These are phyloP conservation scores for Oryzias curvinotus DNA, from an alignment of 2,113 vertebrate genomes.

Conservation along the genomic window DNA sequence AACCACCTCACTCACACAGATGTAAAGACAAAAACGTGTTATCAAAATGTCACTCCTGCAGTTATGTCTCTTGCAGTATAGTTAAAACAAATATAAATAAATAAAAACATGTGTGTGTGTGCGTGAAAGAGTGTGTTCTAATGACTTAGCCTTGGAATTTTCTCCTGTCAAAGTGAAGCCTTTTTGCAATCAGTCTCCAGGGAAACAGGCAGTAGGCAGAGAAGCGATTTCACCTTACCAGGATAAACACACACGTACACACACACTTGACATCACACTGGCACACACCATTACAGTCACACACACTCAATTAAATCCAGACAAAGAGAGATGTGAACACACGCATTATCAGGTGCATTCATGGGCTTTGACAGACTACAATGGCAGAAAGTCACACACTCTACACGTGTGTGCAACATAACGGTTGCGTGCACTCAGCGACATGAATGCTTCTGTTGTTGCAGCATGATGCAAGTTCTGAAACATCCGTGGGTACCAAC, in stretches of 20 bases:
- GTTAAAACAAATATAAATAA: conserved; percentile 31
- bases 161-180: conserved; percentile 53
- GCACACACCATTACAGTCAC: conserved; percentile 60
- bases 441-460: conserved; percentile 32
- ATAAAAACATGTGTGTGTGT: conserved; percentile 5
- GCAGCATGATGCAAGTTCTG: conserved; percentile 33
- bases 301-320: conserved; percentile 69
- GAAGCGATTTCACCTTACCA: conserved; percentile 53
- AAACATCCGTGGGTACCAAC: conserved; percentile 33
- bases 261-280: conserved; percentile 55
- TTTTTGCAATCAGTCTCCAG: conserved; percentile 73
- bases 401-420: conserved; percentile 30
- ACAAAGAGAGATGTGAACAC: conserved; percentile 43
- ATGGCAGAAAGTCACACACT: conserved; percentile 12
- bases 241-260: conserved; percentile 44
- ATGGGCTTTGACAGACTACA: conserved; percentile 30
- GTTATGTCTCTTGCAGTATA: conserved; percentile 16
- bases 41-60: conserved; percentile 11
- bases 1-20: conserved; percentile 38
- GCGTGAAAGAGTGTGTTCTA: conserved; percentile 24
- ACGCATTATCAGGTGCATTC: conserved; percentile 37
- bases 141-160: conserved; percentile 60
- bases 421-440: conserved; percentile 19
- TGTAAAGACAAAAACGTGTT: conserved; percentile 33
- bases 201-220: conserved; percentile 67